phyloP scores from a whole-genome alignment of 2,797 vertebrate species.

The Sparus aurata region DNA sequence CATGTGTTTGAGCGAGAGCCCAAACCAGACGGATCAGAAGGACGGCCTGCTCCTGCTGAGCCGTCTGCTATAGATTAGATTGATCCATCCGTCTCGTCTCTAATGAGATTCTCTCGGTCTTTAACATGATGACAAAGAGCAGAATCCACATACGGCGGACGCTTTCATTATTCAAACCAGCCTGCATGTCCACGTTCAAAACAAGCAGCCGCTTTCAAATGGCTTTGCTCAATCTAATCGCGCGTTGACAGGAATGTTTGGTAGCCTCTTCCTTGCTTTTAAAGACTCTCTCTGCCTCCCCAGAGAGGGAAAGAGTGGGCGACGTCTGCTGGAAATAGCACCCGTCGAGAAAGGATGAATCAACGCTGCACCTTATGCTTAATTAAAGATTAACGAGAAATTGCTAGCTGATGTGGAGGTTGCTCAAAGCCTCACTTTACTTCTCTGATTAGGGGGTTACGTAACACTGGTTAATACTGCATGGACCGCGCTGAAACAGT shows the following conservation, averaged over 20 bases:
- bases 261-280: slow-evolving; percentile 61
- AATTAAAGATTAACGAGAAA: slow-evolving; percentile 87
- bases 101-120: slow-evolving; percentile 22
- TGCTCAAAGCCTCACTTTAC: slow-evolving; percentile 79
- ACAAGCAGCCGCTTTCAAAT: slow-evolving; percentile 36
- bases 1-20: background rate
- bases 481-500: slow-evolving; percentile 78
- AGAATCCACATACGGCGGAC: slow-evolving; percentile 4
- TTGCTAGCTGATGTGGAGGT: slow-evolving; percentile 70
- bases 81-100: slow-evolving; percentile 9
- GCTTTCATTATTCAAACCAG: slow-evolving; percentile 6
- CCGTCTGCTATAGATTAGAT: background rate
- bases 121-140: slow-evolving; percentile 11
- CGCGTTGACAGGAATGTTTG: slow-evolving; percentile 56
- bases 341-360: slow-evolving; percentile 75
- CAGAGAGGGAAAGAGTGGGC: slow-evolving; percentile 70
- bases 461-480: slow-evolving; percentile 84
- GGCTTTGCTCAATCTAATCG: slow-evolving; percentile 49
- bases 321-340: slow-evolving; percentile 79
- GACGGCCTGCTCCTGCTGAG: slow-evolving; percentile 21
- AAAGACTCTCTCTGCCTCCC: slow-evolving; percentile 63
- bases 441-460: slow-evolving; percentile 80
- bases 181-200: slow-evolving; percentile 25
- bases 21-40: slow-evolving; percentile 3
- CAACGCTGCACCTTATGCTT: slow-evolving; percentile 81